Evolutionary conservation across 37 sponge, comb jelly and placozoan genomes (phyloP).

Genomic region (Ianthella basta): DNA sequence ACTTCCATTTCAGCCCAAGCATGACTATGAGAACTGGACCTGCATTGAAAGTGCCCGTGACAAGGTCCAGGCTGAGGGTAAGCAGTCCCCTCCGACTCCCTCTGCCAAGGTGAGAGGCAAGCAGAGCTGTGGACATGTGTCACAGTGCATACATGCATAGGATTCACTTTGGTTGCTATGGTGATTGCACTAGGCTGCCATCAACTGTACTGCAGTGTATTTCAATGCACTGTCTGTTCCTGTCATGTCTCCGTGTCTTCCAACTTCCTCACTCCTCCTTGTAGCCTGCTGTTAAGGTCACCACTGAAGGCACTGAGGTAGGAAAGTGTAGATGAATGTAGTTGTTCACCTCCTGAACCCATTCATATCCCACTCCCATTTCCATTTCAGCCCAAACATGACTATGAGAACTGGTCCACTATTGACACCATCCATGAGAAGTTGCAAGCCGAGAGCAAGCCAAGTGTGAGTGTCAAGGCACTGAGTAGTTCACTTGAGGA

Average conservation of each 20-base stretch:
- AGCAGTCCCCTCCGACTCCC: not conserved
- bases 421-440: not conserved
- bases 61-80: not conserved
- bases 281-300: too few relatives aligned
- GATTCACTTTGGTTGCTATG: too few relatives aligned
- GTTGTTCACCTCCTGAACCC: not conserved
- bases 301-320: not conserved
- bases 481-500: not conserved
- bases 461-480: not conserved
- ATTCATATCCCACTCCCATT: not conserved
- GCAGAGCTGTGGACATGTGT: not conserved
- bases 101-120: not conserved
- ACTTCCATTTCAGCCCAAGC: not conserved
- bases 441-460: not conserved
- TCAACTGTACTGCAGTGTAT: too few relatives aligned
- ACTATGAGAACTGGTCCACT: slow-evolving; percentile 3
- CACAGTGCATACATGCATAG: not conserved
- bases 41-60: not conserved
- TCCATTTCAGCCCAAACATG: slow-evolving; percentile 2
- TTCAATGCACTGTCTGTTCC: too few relatives aligned
- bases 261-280: too few relatives aligned
- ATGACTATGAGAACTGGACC: slow-evolving; percentile 13
- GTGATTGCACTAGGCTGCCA: too few relatives aligned
- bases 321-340: not conserved
- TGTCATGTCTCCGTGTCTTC: too few relatives aligned